phyloP scores from a whole-genome alignment of 1,140 invertebrate genomes.

The Drosophila lacteicornis region DNA sequence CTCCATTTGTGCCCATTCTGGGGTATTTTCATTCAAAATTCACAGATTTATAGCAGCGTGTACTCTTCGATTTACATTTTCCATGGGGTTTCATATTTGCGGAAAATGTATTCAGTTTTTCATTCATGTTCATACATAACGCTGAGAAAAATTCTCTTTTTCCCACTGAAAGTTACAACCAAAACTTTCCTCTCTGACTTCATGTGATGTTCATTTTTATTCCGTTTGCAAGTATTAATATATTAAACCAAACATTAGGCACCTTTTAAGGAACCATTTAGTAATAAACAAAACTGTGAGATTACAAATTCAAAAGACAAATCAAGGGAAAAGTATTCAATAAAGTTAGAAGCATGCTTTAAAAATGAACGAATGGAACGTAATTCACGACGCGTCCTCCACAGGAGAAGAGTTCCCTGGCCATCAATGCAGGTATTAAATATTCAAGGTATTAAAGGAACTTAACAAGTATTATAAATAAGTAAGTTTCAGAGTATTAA shows the following conservation, averaged over 20 bases:
- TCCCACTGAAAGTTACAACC: no score
- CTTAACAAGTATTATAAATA: slow-evolving; percentile 5
- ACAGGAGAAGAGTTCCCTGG: slow-evolving; percentile 2
- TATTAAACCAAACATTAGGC: slow-evolving; percentile 5
- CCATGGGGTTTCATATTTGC: neutral
- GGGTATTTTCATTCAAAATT: slow-evolving; percentile 7
- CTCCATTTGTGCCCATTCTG: neutral
- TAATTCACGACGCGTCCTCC: neutral
- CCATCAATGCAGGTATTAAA: neutral
- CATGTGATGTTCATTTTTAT: slow-evolving; percentile 12
- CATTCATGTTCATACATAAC: neutral
- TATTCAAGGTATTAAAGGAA: neutral
- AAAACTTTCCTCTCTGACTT: neutral
- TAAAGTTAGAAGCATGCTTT: neutral
- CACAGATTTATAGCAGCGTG: slow-evolving; percentile 14
- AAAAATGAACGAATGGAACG: neutral
- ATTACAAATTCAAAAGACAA: slow-evolving; percentile 2
- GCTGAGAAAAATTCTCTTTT: no score
- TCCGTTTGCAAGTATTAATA: slow-evolving; percentile 8
- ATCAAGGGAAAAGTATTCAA: neutral
- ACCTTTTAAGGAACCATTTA: neutral
- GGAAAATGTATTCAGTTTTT: slow-evolving; percentile 3
- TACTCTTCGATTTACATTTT: neutral
- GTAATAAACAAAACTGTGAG: neutral
- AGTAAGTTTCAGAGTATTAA: neutral